A percentile compares a stretch with the other conserved stretches of the same genome.
These are phyloP conservation scores for Agonum fuliginosum DNA, from an alignment of 2,888 invertebrate species.

Conservation along the genomic window DNA sequence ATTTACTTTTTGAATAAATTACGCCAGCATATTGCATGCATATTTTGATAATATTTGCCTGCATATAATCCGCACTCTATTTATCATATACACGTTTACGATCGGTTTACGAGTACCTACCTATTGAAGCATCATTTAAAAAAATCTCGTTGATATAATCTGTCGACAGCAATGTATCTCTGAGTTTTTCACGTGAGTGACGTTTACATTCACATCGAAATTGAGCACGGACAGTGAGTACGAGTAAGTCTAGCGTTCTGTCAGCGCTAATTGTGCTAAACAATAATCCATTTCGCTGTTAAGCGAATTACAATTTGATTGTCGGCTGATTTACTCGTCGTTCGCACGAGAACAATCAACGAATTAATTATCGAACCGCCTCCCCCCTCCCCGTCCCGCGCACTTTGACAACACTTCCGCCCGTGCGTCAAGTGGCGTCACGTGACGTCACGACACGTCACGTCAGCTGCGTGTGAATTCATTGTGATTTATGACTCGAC, in stretches of 20 bases:
- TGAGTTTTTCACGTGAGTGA: too few relatives aligned
- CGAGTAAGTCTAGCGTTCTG: slow-evolving; percentile 3
- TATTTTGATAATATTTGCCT: too few relatives aligned
- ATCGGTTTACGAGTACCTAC: too few relatives aligned
- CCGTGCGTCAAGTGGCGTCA: slow-evolving; percentile 27
- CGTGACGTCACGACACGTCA: slow-evolving; percentile 32
- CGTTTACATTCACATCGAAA: neutral
- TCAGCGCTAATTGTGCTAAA: slow-evolving; percentile 44
- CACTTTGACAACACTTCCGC: slow-evolving; percentile 15
- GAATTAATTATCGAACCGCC: slow-evolving; percentile 45
- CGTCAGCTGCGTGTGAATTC: slow-evolving; percentile 20
- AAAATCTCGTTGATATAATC: too few relatives aligned
- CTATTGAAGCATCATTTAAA: too few relatives aligned
- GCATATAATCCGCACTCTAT: too few relatives aligned
- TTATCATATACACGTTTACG: too few relatives aligned
- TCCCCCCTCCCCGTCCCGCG: neutral
- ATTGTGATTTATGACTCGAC: slow-evolving; percentile 25
- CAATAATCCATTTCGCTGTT: slow-evolving; percentile 49
- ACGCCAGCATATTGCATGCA: too few relatives aligned
- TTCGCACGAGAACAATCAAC: slow-evolving; percentile 50
- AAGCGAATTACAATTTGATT: slow-evolving; percentile 49
- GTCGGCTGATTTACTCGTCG: slow-evolving; percentile 49
- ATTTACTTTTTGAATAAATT: too few relatives aligned
- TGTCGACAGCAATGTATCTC: too few relatives aligned
- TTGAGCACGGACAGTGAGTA: neutral